phyloP scores from a whole-genome alignment of 2,797 vertebrate species.

The Vireo griseus region DNA sequence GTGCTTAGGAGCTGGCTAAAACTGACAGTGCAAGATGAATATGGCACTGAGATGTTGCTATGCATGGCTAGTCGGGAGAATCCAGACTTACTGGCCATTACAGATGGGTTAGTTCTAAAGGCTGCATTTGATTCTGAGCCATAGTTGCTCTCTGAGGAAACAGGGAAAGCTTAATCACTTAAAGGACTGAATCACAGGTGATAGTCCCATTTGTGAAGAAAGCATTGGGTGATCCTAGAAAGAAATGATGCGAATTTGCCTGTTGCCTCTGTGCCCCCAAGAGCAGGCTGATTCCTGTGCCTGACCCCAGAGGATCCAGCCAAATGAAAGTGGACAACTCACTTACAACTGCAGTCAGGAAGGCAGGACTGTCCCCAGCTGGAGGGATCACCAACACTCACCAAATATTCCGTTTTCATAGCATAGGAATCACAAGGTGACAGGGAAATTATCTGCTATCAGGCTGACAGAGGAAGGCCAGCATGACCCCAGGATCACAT shows the following conservation, averaged over 20 bases:
- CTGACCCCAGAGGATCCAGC: rapidly evolving
- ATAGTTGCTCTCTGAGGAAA: not conserved
- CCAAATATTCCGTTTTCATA: not conserved
- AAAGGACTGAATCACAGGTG: not conserved
- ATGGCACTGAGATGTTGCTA: not conserved
- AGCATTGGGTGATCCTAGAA: not conserved
- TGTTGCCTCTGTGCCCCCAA: not conserved
- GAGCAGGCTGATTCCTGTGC: not conserved
- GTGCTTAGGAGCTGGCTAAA: conserved; percentile 5
- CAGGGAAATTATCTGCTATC: not conserved
- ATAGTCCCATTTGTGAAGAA: not conserved
- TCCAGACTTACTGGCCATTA: not conserved
- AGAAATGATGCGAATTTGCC: not conserved
- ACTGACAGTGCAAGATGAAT: conserved; percentile 36
- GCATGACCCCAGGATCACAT: not conserved
- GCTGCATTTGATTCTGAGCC: not conserved
- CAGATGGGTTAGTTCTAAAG: conserved; percentile 13
- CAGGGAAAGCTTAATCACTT: not conserved
- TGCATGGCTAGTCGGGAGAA: conserved; percentile 6
- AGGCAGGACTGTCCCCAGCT: not conserved
- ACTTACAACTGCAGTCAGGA: not conserved
- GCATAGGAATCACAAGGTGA: not conserved
- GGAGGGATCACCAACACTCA: not conserved
- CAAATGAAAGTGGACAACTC: not conserved
- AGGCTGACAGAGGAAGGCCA: not conserved